Base-by-base conservation (phyloP, 2,888 invertebrate genomes). In the Lepidonotus clava region DNA sequence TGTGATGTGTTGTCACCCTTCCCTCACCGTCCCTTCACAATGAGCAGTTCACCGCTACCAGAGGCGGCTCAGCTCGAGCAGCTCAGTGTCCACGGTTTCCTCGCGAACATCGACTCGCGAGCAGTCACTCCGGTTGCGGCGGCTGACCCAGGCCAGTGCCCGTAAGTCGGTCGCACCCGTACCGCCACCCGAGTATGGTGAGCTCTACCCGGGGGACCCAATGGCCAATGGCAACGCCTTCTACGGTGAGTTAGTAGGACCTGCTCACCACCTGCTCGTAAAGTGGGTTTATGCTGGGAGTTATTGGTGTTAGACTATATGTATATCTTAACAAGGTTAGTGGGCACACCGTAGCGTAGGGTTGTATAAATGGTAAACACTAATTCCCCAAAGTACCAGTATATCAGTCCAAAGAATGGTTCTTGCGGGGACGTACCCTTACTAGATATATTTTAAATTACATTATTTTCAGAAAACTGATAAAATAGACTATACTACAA, bases 231-330 rank as follows among this genome's bases (percentile, higher is more conserved):
- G 71, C 36, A 34, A 24, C 36, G 38, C 71, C 2, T 71, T 36
- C 38, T 18, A 71, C 38, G 71, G 71, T 71, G 71, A 71, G 71
- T 71, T 34, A 66, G n/a, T n/a, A n/a, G n/a, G n/a, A n/a, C n/a
- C n/a, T n/a, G n/a, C n/a, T n/a, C n/a, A n/a, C n/a, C n/a, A n/a
- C n/a, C n/a, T n/a, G n/a, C n/a, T n/a, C n/a, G n/a, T n/a, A n/a
- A n/a, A n/a, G n/a, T n/a, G n/a, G n/a, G n/a, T n/a, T n/a, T n/a
- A n/a, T n/a, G n/a, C n/a, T n/a, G n/a, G n/a, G n/a, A n/a, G n/a
- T n/a, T n/a, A n/a, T n/a, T n/a, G n/a, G n/a, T n/a, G n/a, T n/a
- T n/a, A n/a, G n/a, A n/a, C n/a, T n/a, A n/a, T n/a, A n/a, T n/a
- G n/a, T n/a, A n/a, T n/a, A n/a, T n/a, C n/a, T n/a, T n/a, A n/a